Evolutionary conservation across 2,797 vertebrate genomes (phyloP).

Genomic region (Eremophila alpestris): DNA sequence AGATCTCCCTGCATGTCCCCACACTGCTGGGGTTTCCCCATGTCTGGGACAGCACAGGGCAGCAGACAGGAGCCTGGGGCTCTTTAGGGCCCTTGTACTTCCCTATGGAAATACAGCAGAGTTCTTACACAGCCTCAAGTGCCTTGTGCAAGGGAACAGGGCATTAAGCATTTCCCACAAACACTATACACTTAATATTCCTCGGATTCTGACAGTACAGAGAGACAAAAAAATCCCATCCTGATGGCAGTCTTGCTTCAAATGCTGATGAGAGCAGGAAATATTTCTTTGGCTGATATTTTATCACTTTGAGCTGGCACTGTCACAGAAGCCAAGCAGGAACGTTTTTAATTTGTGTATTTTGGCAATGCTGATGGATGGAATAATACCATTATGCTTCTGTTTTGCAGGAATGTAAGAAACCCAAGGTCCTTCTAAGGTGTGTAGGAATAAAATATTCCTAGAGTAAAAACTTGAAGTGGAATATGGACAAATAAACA

Average conservation of each 20-base stretch:
- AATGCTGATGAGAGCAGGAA: neutral
- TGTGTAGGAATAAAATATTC: neutral
- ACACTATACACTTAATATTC: neutral
- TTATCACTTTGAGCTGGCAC: neutral
- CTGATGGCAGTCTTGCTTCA: neutral
- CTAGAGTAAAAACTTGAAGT: neutral
- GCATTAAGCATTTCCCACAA: neutral
- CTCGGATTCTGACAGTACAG: neutral
- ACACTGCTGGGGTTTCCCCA: neutral
- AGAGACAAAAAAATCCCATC: neutral
- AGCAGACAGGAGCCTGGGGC: neutral
- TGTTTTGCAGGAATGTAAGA: neutral
- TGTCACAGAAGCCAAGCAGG: neutral
- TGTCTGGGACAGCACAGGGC: neutral
- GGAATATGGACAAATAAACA: neutral
- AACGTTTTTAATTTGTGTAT: neutral
- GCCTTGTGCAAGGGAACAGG: neutral
- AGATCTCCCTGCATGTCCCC: neutral
- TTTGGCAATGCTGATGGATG: neutral
- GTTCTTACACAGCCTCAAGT: neutral
- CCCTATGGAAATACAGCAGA: neutral
- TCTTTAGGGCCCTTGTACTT: accelerated
- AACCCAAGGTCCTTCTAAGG: neutral
- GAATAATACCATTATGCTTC: neutral
- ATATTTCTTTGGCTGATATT: neutral